phyloP scores from a whole-genome alignment of 2,888 invertebrate species.

The Graphium colonna region DNA sequence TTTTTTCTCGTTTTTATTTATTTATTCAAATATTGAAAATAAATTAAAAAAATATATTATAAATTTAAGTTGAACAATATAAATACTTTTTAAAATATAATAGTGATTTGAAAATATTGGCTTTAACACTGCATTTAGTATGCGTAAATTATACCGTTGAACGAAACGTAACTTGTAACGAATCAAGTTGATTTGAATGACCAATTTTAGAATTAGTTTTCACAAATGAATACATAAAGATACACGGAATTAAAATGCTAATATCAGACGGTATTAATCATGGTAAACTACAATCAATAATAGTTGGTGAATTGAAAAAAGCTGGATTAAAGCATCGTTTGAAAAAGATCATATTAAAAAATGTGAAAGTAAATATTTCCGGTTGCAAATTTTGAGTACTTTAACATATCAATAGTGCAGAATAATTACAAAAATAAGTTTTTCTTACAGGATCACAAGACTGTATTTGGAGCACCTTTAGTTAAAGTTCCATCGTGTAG shows the following conservation, averaged over 20 bases:
- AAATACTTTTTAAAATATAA: no score
- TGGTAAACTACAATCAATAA: slow-evolving; percentile 73
- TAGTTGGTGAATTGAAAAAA: slow-evolving; percentile 83
- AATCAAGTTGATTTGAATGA: slow-evolving; percentile 26
- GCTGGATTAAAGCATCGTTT: slow-evolving; percentile 86
- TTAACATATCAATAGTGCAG: not conserved
- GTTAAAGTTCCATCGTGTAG: slow-evolving; percentile 69
- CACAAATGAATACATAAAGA: slow-evolving; percentile 35
- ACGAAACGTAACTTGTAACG: slow-evolving; percentile 29
- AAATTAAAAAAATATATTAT: no score
- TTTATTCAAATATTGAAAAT: no score
- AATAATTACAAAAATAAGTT: not conserved
- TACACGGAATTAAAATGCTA: slow-evolving; percentile 52
- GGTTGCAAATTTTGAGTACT: not conserved
- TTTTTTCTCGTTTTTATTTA: no score
- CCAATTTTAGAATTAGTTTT: slow-evolving; percentile 29
- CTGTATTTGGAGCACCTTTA: slow-evolving; percentile 72
- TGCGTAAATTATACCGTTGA: not conserved
- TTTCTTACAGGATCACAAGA: slow-evolving; percentile 59
- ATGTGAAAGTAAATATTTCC: slow-evolving; percentile 65
- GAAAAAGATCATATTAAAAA: slow-evolving; percentile 82
- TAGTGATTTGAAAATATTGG: no score
- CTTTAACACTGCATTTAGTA: no score
- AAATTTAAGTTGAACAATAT: no score
- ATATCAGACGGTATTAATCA: slow-evolving; percentile 75